Evolutionary conservation across 2,113 vertebrate genomes (phyloP), one percentile per base, ranked within the genome.

Genomic region (Oenanthe melanoleuca): DNA sequence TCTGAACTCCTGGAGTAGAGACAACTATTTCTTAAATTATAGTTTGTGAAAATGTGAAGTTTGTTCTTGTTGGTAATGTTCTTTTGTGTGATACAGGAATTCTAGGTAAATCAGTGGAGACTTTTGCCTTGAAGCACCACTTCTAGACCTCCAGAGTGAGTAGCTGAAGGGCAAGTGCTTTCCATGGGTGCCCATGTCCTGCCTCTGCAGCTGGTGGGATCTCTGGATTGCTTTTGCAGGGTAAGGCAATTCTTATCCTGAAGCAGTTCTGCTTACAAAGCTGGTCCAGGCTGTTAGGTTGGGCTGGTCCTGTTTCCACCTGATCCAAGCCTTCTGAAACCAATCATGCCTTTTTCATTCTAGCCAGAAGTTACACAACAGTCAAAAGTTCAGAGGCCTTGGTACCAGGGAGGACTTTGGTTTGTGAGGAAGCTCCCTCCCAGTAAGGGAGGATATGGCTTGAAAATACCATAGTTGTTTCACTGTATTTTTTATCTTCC

Each of bases 301-400:
- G 63, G 42, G n/a, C 50, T 80, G 38, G 20, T 81, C 7, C 10
- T 9, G 4, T 89, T 84, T 28, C 70, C 1, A 6, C 26, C 23
- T 59, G 38, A 70, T 86, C 75, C 92, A 90, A 79, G 86, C 50
- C 45, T 83, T 72, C 59, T 57, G 42, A 75, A 82, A 53, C 12
- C 17, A 52, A 7, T 31, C 0, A 3, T 71, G 44, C 38, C 13
- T 67, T 88, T 81, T 85, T 69, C 24, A 65, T 12, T 11, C 44
- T 53, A 21, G 5, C 15, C 23, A 65, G 57, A 53, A 89, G 81
- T 96, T 91, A 63, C 34, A 29, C 64, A 89, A 93, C 8, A 85
- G 59, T 95, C 66, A 20, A 63, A 93, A 93, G 85, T 96, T 96
- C 93, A 96, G 59, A 66, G 50, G 19, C 28, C 55, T 88, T 1